Conservation (phyloP, 2,797 vertebrate genomes). For the Muscicapa comitata region DNA sequence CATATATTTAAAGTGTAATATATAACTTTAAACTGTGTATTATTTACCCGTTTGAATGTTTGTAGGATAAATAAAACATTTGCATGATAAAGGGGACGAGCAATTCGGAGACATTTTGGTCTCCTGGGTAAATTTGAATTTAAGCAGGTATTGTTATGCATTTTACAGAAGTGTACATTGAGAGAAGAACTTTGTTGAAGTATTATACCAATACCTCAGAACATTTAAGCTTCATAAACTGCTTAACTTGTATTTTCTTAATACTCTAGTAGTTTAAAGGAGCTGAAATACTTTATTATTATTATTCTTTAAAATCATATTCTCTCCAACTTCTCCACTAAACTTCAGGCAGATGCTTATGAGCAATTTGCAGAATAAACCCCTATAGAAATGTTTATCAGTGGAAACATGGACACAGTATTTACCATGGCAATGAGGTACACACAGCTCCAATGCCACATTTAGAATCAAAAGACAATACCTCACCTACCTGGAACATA, state of each 20-base stretch:
- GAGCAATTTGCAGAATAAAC: neutral
- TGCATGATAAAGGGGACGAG: conserved; percentile 59
- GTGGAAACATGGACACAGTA: neutral
- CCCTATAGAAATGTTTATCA: neutral
- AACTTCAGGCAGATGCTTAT: neutral
- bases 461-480: conserved; percentile 70
- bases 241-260: conserved; percentile 67
- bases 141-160: conserved; percentile 65
- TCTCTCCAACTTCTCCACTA: neutral
- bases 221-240: conserved; percentile 61
- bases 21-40: conserved; percentile 12
- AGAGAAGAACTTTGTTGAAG: conserved; percentile 23
- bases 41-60: conserved; percentile 60
- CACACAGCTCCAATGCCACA: conserved; percentile 22
- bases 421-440: neutral
- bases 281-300: conserved; percentile 47
- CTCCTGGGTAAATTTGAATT: conserved; percentile 56
- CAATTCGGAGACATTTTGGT: conserved; percentile 52
- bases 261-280: conserved; percentile 68
- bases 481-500: conserved; percentile 38
- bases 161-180: conserved; percentile 33
- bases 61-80: conserved; percentile 68
- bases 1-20: neutral
- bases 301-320: conserved; percentile 48
- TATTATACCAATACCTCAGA: conserved; percentile 52